Evolutionary conservation across 2,113 vertebrate species (phyloP).

Genomic region (Prinia subflava): DNA sequence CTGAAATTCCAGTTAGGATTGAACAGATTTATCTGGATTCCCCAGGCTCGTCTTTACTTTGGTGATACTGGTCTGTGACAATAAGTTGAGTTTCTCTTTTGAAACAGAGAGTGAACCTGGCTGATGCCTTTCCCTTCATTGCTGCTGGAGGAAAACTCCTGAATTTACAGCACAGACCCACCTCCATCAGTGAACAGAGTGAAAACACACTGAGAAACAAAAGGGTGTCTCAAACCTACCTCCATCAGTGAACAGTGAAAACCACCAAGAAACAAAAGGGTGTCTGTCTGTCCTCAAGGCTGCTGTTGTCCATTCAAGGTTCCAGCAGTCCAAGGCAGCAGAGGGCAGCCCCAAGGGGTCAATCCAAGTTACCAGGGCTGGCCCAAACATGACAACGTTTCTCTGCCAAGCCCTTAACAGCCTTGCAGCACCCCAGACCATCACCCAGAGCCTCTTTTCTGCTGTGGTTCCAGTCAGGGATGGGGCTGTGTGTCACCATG

Average conservation of each 20-base stretch:
- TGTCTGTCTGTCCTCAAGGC: not conserved
- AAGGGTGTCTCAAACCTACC: too few species aligned
- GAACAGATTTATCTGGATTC: slow-evolving; percentile 45
- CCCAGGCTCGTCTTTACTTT: not conserved
- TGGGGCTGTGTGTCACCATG: not conserved
- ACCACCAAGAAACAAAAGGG: too few species aligned
- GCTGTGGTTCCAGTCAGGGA: not conserved
- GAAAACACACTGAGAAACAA: not conserved
- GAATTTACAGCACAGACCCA: not conserved
- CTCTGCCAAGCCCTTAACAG: not conserved
- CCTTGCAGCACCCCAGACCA: not conserved
- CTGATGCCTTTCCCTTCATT: not conserved
- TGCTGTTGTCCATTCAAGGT: accelerated
- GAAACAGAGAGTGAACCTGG: not conserved
- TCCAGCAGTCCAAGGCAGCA: not conserved
- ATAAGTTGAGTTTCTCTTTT: not conserved
- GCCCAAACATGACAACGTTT: not conserved
- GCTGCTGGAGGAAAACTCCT: not conserved
- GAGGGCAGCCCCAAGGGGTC: not conserved
- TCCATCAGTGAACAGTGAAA: too few species aligned
- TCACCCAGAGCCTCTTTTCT: too few species aligned
- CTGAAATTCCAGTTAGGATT: slow-evolving; percentile 44
- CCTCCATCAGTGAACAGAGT: not conserved
- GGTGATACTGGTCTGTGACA: not conserved
- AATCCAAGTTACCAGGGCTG: not conserved